phyloP scores from a whole-genome alignment of 37 sponge, comb jelly and placozoan genomes.

The Bolinopsis microptera region DNA sequence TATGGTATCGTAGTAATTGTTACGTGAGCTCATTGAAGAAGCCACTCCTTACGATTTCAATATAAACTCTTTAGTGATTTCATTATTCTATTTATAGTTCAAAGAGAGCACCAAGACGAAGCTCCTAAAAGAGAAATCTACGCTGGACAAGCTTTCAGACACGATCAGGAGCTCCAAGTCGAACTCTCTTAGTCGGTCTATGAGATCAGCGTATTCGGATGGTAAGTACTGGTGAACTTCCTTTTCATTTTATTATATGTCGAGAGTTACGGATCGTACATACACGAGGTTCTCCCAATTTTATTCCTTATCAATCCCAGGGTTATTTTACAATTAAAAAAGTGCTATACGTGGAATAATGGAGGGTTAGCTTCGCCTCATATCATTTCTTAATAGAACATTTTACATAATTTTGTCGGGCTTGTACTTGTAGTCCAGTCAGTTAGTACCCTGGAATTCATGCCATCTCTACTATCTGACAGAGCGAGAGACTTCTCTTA shows the following conservation, averaged over 20 bases:
- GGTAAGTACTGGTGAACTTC: background rate
- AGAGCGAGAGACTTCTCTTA: too few species aligned
- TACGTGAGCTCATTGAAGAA: too few species aligned
- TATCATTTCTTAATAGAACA: too few species aligned
- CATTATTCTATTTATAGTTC: background rate
- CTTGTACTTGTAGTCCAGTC: too few species aligned
- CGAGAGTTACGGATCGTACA: background rate
- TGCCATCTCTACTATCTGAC: too few species aligned
- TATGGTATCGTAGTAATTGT: too few species aligned
- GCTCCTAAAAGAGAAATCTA: background rate
- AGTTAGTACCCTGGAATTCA: too few species aligned
- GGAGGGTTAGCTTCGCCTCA: too few species aligned
- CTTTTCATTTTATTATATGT: background rate
- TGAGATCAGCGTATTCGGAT: background rate
- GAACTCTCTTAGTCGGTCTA: slow-evolving; percentile 41
- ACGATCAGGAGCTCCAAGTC: slow-evolving; percentile 1
- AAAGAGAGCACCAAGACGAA: background rate
- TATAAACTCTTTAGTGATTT: background rate
- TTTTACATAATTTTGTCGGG: too few species aligned
- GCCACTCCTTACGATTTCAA: background rate
- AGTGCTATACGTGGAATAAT: too few species aligned
- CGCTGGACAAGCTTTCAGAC: slow-evolving; percentile 1
- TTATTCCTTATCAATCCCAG: too few species aligned
- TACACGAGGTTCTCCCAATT: background rate
- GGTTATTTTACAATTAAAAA: too few species aligned